Base-by-base conservation (phyloP, 2,888 invertebrate species). In the Tolmerus cingulatus region DNA sequence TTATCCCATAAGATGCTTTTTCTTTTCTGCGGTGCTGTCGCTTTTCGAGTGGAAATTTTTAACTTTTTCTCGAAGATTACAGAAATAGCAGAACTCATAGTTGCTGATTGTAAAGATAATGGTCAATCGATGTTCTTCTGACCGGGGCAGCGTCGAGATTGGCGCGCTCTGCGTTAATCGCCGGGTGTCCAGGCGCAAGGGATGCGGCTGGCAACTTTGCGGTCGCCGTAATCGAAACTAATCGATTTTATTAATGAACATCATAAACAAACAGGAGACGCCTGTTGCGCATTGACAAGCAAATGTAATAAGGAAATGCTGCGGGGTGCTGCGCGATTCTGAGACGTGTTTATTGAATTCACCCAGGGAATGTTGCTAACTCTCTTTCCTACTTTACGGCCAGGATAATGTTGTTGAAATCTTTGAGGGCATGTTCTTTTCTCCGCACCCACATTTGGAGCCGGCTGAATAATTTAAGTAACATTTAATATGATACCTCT, bases 161-260 rank as follows among this genome's bases (percentile, higher is more conserved):
- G 66, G 82, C 37, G 19, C 66, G 66, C 66, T 66, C 66, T 27
- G 23, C 66, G n/a, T 66, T 66, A 66, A 66, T 66, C 66, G 66
- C 27, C 19, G 27, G 66, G 66, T 23, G 66, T 66, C 66, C 66
- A 12, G 27, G 27, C 66, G 8, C 12, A 66, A 66, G 66, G 66
- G 66, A 66, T 66, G 27, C 4, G 14, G 76, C 37, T n/a, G 30
- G 51, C 30, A 78, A 78, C 78, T 78, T 79, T 51, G 23, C 14
- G 55, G 30, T 16, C 23, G 37, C 12, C 34, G 82, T 82, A 82
- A 82, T 82, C 82, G 66, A 57, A 82, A 82, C 82, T 82, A 82
- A 82, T 82, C 82, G 82, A 82, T 82, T 82, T 82, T 82, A 82
- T 82, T 82, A 82, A 82, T 82, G 57, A 51, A 82, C 82, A 30